A percentile compares a stretch with the other conserved stretches of the same genome.
phyloP scores from a whole-genome alignment of 2,888 invertebrate genomes.

The Fragum sueziense region DNA sequence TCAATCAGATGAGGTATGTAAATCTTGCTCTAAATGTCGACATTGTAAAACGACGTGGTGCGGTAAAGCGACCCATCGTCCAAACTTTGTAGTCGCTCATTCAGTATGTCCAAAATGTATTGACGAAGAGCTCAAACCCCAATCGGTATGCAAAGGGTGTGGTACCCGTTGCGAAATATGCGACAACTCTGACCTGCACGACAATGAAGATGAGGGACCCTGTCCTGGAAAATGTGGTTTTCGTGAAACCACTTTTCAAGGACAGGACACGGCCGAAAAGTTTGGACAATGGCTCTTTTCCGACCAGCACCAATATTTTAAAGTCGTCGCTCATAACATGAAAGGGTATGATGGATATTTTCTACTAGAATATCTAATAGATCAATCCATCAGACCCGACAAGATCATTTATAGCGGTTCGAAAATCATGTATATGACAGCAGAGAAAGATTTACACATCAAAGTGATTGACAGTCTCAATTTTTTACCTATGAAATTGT shows the following conservation, averaged over 20 bases:
- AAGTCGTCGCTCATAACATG: slow-evolving; percentile 48
- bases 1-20: slow-evolving; percentile 25
- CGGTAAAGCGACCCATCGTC: slow-evolving; percentile 38
- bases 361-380: slow-evolving; percentile 52
- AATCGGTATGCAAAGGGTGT: slow-evolving; percentile 38
- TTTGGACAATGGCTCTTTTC: slow-evolving; percentile 51
- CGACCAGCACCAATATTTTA: slow-evolving; percentile 35
- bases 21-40: slow-evolving; percentile 27
- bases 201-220: slow-evolving; percentile 38
- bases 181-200: slow-evolving; percentile 18
- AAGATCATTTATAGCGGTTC: slow-evolving; percentile 43
- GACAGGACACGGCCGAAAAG: slow-evolving; percentile 28
- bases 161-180: slow-evolving; percentile 43
- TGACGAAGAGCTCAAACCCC: slow-evolving; percentile 14
- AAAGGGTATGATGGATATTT: slow-evolving; percentile 53
- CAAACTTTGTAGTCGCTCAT: slow-evolving; percentile 49
- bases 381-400: slow-evolving; percentile 43
- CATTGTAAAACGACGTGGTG: slow-evolving; percentile 37
- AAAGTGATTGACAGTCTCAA: slow-evolving; percentile 31
- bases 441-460: slow-evolving; percentile 31
- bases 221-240: slow-evolving; percentile 51
- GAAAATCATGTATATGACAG: slow-evolving; percentile 50
- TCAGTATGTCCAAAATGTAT: slow-evolving; percentile 37
- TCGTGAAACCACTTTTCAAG: slow-evolving; percentile 47
- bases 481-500: slow-evolving; percentile 53